These are phyloP conservation scores for Ptilodon capucinus DNA, from an alignment of 2,888 invertebrate species.

Conservation along the genomic window DNA sequence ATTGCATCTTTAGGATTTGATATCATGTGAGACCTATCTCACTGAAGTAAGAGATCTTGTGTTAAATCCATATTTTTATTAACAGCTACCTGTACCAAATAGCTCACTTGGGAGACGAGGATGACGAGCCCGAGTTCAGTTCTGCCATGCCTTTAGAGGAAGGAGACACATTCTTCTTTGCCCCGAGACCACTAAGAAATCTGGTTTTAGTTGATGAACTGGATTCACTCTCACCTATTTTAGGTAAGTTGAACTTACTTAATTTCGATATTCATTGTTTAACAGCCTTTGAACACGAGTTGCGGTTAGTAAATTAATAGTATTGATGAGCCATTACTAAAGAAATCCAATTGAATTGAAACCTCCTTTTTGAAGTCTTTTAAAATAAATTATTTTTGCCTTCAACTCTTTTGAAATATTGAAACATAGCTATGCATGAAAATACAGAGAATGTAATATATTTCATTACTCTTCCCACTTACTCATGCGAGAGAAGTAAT, in stretches of 20 bases:
- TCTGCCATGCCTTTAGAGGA: constrained; percentile 99
- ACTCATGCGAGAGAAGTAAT: constrained; percentile 71
- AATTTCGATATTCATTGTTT: too few relatives aligned
- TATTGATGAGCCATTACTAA: too few relatives aligned
- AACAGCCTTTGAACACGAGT: too few relatives aligned
- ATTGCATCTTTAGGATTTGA: too few relatives aligned
- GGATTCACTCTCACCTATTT: constrained; percentile 95
- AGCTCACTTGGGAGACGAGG: constrained; percentile 98
- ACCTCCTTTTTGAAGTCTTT: too few relatives aligned
- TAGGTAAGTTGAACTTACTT: constrained; percentile 1
- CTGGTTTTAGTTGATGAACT: constrained; percentile 97
- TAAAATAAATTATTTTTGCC: too few relatives aligned
- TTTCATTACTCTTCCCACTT: constrained; percentile 46
- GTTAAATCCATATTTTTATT: too few relatives aligned
- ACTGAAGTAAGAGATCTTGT: too few relatives aligned
- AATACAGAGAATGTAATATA: constrained; percentile 33
- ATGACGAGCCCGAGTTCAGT: constrained; percentile 98
- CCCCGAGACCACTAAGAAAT: constrained; percentile 94
- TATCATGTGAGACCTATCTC: too few relatives aligned
- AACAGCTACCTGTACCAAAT: constrained; percentile 97
- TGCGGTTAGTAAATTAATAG: too few relatives aligned
- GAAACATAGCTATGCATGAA: constrained; percentile 27
- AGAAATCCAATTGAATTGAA: too few relatives aligned
- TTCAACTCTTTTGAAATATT: too few relatives aligned
- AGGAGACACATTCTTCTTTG: constrained; percentile 99